Evolutionary conservation across 1,140 invertebrate species (phyloP).

Genomic region (Phortica variegata): DNA sequence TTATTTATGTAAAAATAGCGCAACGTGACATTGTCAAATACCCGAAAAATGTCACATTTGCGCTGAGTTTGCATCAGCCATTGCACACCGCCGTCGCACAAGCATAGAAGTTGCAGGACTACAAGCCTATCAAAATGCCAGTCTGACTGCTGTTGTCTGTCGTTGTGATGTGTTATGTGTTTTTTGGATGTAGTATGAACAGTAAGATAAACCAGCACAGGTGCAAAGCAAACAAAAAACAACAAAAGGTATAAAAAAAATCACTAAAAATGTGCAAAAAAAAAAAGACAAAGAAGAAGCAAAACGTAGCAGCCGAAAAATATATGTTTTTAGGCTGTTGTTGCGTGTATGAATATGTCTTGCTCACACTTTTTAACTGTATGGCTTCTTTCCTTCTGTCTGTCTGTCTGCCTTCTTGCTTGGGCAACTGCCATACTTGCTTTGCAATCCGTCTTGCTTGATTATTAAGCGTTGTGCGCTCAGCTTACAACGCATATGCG

Average conservation of each 20-base stretch:
- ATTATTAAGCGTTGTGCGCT: slow-evolving; percentile 6
- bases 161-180: neutral
- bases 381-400: neutral
- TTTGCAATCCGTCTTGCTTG: slow-evolving; percentile 33
- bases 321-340: slow-evolving; percentile 4
- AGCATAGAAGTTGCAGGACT: too few relatives aligned
- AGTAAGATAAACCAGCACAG: slow-evolving; percentile 10
- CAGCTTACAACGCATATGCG: slow-evolving; percentile 11
- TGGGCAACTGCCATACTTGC: slow-evolving; percentile 4
- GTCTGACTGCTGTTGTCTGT: neutral
- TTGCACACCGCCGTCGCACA: too few relatives aligned
- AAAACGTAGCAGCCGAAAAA: slow-evolving; percentile 1
- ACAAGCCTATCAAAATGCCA: too few relatives aligned
- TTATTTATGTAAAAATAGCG: slow-evolving; percentile 37
- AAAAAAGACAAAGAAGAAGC: slow-evolving; percentile 1
- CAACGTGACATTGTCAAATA: slow-evolving; percentile 47
- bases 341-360: neutral
- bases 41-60: too few relatives aligned
- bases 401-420: slow-evolving; percentile 11
- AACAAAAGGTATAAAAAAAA: slow-evolving; percentile 2
- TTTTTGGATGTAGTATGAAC: neutral
- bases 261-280: neutral
- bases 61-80: too few relatives aligned
- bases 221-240: slow-evolving; percentile 6
- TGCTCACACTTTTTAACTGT: neutral